Conservation (phyloP, 2,888 invertebrate genomes). For the Lysandra coridon region DNA sequence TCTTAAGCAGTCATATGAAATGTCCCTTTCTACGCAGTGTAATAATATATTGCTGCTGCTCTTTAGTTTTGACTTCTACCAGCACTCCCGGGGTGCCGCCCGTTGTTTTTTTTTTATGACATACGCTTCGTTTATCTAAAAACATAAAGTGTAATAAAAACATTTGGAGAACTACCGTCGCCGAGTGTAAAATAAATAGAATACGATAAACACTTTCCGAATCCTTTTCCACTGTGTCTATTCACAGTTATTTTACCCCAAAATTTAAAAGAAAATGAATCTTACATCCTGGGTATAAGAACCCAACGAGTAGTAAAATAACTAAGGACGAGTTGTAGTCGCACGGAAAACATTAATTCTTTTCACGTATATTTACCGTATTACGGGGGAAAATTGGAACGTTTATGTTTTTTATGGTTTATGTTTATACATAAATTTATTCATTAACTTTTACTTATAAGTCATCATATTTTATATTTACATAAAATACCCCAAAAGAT, state of each 20-base stretch:
- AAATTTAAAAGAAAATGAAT: not conserved
- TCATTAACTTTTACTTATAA: not conserved
- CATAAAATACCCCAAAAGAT: too few relatives aligned
- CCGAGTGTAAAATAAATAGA: conserved; percentile 20
- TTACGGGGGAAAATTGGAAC: not conserved
- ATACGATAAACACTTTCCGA: conserved; percentile 9
- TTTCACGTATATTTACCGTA: conserved; percentile 21
- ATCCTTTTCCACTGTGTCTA: not conserved
- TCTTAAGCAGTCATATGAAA: too few relatives aligned
- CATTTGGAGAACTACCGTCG: not conserved
- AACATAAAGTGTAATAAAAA: not conserved
- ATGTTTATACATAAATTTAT: conserved; percentile 3
- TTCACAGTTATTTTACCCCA: not conserved
- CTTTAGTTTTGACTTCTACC: too few relatives aligned
- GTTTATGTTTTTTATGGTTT: not conserved
- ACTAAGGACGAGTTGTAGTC: not conserved
- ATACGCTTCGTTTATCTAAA: not conserved
- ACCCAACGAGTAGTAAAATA: not conserved
- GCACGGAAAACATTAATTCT: conserved; percentile 21
- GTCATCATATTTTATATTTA: too few relatives aligned
- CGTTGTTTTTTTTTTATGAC: not conserved
- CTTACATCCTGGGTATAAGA: not conserved
- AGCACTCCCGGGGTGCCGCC: too few relatives aligned
- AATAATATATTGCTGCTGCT: too few relatives aligned
- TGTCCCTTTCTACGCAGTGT: too few relatives aligned